These are phyloP conservation scores for Exocentrus adspersus DNA, from an alignment of 2,888 invertebrate species.

Conservation along the genomic window DNA sequence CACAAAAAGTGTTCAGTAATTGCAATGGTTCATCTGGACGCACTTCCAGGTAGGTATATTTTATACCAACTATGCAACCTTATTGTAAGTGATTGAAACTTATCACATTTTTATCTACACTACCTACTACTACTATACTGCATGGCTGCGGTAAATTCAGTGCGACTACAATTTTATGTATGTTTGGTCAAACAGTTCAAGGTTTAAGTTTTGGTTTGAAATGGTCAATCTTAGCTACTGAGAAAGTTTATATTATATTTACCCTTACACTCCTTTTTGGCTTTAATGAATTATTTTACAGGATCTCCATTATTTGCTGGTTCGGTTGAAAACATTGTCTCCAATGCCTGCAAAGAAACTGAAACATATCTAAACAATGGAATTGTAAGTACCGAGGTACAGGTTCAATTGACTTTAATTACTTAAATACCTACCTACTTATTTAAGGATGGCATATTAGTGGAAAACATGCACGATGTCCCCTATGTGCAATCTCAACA, in stretches of 20 bases:
- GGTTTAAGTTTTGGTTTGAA: no score
- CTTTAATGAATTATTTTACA: conserved; percentile 48
- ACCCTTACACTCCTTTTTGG: neutral
- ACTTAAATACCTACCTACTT: no score
- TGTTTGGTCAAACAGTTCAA: no score
- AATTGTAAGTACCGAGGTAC: conserved; percentile 64
- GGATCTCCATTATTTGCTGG: conserved; percentile 71
- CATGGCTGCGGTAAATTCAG: no score
- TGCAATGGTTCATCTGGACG: conserved; percentile 77
- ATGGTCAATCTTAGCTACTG: no score
- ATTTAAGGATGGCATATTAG: conserved; percentile 72
- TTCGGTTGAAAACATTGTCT: conserved; percentile 67
- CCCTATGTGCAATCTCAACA: conserved; percentile 72
- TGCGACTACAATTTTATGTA: no score
- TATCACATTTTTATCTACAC: no score
- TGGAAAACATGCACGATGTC: conserved; percentile 85
- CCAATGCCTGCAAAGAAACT: conserved; percentile 71
- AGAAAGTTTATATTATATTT: no score
- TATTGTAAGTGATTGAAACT: no score
- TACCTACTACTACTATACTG: no score
- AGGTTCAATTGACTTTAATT: no score
- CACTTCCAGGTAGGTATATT: conserved; percentile 71
- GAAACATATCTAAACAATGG: conserved; percentile 68
- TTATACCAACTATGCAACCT: no score
- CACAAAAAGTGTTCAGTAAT: conserved; percentile 66